Percentiles rank a stretch among this genome's conserved stretches.
Conservation (phyloP, 2,113 vertebrate species). For the Fregetta grallaria region DNA sequence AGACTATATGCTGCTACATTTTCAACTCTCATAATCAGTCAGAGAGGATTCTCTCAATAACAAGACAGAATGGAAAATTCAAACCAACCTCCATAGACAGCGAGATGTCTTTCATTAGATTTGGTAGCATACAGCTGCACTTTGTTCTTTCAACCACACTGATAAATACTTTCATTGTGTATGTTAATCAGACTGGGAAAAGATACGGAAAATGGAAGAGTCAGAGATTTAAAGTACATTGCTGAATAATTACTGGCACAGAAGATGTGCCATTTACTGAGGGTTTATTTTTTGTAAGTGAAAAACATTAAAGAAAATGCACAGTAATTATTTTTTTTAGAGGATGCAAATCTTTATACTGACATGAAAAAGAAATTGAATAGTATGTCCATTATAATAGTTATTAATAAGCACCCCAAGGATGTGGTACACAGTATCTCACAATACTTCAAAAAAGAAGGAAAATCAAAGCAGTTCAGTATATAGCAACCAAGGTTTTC, state of each 20-base stretch:
- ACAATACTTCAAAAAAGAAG: slow-evolving; percentile 9
- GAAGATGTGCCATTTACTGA: slow-evolving; percentile 2
- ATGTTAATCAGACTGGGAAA: slow-evolving; percentile 9
- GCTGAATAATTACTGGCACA: background rate
- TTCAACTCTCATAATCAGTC: background rate
- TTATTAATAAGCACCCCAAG: background rate
- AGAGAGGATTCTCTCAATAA: background rate
- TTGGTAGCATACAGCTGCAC: background rate
- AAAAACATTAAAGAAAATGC: slow-evolving; percentile 9
- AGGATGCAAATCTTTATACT: background rate
- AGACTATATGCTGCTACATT: background rate
- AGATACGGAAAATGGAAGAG: background rate
- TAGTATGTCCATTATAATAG: background rate
- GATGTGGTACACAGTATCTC: background rate
- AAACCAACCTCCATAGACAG: background rate
- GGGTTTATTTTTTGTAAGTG: background rate
- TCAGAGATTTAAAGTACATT: background rate
- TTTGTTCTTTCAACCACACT: background rate
- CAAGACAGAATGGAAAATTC: background rate
- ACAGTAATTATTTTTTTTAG: slow-evolving; percentile 6
- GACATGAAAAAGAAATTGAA: background rate
- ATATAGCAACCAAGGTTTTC: background rate
- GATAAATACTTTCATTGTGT: slow-evolving; percentile 21
- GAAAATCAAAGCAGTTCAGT: background rate
- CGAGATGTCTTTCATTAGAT: background rate